A percentile compares a stretch with the other conserved stretches of the same genome.
phyloP scores from a whole-genome alignment of 2,113 vertebrate genomes.

The Oreocharis arfaki region DNA sequence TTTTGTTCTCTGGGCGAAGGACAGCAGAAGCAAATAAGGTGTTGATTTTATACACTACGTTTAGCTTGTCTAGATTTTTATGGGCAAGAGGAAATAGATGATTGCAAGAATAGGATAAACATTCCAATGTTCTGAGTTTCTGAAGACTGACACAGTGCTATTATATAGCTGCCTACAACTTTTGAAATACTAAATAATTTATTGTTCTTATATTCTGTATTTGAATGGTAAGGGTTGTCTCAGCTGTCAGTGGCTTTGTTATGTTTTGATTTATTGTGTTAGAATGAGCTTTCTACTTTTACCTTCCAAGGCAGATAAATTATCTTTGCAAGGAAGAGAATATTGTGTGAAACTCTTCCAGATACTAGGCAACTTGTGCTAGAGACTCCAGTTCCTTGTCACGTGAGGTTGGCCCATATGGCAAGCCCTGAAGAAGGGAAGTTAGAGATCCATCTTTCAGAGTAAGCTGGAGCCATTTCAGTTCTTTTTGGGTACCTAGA shows the following conservation, averaged over 20 bases:
- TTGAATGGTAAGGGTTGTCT: not conserved
- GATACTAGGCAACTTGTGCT: not conserved
- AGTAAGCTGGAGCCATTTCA: not conserved
- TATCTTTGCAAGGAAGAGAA: not conserved
- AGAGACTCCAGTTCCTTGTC: not conserved
- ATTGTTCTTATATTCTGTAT: not conserved
- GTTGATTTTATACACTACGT: not conserved
- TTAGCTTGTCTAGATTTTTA: not conserved
- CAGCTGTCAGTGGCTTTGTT: not conserved
- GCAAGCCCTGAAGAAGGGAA: not conserved
- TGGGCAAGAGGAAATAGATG: not conserved
- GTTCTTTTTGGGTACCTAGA: not conserved
- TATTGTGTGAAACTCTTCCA: not conserved
- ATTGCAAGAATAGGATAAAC: not conserved
- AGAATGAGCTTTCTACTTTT: not conserved
- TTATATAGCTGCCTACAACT: not conserved
- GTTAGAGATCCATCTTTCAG: not conserved
- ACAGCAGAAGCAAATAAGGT: not conserved
- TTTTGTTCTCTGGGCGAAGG: not conserved
- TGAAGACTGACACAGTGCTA: not conserved
- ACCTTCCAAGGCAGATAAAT: not conserved
- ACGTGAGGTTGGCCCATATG: not conserved
- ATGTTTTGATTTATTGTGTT: not conserved
- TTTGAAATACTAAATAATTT: not conserved
- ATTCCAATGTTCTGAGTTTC: not conserved